Conservation (phyloP, 2,888 invertebrate species). For the Trichopoda pennipes region DNA sequence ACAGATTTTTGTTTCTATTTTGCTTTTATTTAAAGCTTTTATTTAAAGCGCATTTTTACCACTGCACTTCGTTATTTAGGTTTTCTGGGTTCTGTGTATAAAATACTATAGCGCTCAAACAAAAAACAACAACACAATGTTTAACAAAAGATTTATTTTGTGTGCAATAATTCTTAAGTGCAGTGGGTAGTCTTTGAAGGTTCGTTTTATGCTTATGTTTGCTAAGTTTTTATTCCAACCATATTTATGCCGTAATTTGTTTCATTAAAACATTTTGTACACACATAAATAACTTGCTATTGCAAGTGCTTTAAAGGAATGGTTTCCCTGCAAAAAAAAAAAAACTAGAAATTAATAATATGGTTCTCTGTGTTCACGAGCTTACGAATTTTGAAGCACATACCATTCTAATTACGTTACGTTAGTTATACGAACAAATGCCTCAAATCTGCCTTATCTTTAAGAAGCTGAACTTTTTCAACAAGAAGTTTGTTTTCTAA, state of each 20-base stretch:
- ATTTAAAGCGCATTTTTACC: neutral
- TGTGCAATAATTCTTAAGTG: slow-evolving; percentile 74
- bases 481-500: too few species aligned
- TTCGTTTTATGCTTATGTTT: slow-evolving; percentile 4
- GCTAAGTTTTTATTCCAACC: neutral
- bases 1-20: neutral
- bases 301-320: neutral
- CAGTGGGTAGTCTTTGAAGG: slow-evolving; percentile 64
- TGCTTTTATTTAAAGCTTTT: neutral
- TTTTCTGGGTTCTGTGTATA: neutral
- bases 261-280: slow-evolving; percentile 26
- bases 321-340: neutral
- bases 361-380: too few species aligned
- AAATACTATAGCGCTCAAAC: slow-evolving; percentile 31
- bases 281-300: neutral
- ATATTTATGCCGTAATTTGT: slow-evolving; percentile 22
- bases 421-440: too few species aligned
- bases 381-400: too few species aligned
- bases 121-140: slow-evolving; percentile 31
- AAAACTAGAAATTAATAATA: too few species aligned
- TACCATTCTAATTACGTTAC: too few species aligned
- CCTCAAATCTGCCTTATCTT: too few species aligned
- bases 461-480: too few species aligned
- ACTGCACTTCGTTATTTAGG: neutral
- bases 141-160: slow-evolving; percentile 73